A percentile compares a stretch with the other conserved stretches of the same genome.
These are phyloP conservation scores for Xerus inauris DNA, from an alignment of 2,113 vertebrate genomes.

Conservation along the genomic window DNA sequence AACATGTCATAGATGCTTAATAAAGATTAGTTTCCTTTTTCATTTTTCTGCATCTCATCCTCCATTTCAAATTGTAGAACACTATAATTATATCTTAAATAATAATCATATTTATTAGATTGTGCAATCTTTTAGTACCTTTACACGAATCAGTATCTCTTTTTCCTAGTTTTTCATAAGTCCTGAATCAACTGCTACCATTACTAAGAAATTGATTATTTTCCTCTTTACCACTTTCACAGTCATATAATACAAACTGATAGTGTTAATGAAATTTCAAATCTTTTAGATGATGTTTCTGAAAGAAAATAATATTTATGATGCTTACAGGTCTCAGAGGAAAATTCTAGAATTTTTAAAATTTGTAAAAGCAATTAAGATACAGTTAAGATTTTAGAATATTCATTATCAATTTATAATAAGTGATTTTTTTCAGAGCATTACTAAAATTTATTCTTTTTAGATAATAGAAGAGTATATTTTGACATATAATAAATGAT, in stretches of 20 bases:
- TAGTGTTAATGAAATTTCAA: neutral
- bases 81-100: neutral
- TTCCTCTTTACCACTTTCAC: neutral
- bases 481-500: neutral
- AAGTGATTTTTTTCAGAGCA: neutral
- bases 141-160: neutral
- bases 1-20: neutral
- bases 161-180: neutral
- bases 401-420: neutral
- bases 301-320: neutral
- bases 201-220: neutral
- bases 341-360: neutral
- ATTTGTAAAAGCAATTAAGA: neutral
- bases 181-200: neutral
- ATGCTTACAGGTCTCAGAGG: neutral
- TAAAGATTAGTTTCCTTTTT: neutral
- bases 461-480: too few relatives aligned
- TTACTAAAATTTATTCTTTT: too few relatives aligned
- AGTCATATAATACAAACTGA: neutral
- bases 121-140: neutral
- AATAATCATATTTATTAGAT: neutral
- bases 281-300: neutral
- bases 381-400: neutral
- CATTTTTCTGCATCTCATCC: neutral
- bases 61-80: neutral